Evolutionary conservation across 2,888 invertebrate genomes (phyloP).

Genomic region (Chymomyza caudatula): DNA sequence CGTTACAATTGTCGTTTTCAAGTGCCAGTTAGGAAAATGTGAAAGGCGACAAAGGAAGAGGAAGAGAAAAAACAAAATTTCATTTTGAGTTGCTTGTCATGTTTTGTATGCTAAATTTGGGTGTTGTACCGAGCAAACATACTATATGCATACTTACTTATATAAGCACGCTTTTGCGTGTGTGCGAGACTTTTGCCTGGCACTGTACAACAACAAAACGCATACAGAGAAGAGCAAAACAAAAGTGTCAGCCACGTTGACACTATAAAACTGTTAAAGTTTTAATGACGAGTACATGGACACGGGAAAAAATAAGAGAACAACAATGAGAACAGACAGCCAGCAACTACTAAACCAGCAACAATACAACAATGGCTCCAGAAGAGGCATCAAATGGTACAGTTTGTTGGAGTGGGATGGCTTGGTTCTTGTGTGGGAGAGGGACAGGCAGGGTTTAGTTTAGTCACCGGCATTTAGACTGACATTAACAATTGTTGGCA

Average conservation of each 20-base stretch:
- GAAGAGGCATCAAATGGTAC: conserved; percentile 20
- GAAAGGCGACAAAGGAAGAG: not conserved
- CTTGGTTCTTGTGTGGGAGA: not conserved
- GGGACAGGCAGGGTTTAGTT: not conserved
- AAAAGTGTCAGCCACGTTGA: conserved; percentile 55
- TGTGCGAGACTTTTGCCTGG: not conserved
- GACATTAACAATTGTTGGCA: conserved; percentile 67
- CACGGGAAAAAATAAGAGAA: conserved; percentile 6
- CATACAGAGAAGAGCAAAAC: not conserved
- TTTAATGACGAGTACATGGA: conserved; percentile 56
- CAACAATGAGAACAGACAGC: conserved; percentile 8
- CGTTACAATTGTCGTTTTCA: conserved; percentile 38
- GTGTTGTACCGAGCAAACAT: not conserved
- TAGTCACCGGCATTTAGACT: conserved; percentile 43
- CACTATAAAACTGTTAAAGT: conserved; percentile 62
- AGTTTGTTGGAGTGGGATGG: not conserved
- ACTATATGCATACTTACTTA: not conserved
- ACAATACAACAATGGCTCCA: not conserved
- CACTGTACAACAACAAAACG: conserved; percentile 17
- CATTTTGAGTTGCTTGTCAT: conserved; percentile 55
- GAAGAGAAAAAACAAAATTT: conserved; percentile 42
- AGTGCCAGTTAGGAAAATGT: not conserved
- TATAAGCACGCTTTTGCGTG: conserved; percentile 1
- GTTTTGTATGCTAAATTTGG: conserved; percentile 31
- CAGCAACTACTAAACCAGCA: not conserved